These are phyloP conservation scores for Indicator maculatus DNA, from an alignment of 2,113 vertebrate species.

Conservation along the genomic window DNA sequence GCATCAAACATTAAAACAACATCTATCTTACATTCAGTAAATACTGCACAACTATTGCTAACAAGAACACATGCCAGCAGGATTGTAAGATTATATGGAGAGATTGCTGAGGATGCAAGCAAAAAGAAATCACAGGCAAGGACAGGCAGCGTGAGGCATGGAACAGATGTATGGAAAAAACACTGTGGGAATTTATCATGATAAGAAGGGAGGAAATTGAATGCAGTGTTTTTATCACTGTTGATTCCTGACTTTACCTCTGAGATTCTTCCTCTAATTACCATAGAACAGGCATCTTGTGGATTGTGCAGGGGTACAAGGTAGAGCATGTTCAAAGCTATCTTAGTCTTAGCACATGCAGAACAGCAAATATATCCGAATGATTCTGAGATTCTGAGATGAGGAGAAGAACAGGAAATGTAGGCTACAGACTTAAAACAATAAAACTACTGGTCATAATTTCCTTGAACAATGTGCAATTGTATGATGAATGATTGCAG, in stretches of 20 bases:
- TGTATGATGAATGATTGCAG: neutral
- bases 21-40: neutral
- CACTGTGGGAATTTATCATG: neutral
- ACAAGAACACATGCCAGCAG: neutral
- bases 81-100: neutral
- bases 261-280: neutral
- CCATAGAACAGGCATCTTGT: neutral
- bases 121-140: neutral
- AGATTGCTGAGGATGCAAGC: neutral
- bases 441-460: neutral
- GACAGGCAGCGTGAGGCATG: neutral
- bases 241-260: neutral
- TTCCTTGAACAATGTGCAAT: neutral
- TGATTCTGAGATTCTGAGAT: neutral
- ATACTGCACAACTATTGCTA: neutral
- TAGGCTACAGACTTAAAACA: neutral
- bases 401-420: neutral
- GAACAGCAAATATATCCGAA: neutral
- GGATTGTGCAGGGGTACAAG: neutral
- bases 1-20: neutral
- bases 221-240: neutral
- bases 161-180: neutral
- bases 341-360: neutral
- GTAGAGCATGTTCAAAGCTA: rapidly evolving
- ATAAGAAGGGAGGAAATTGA: neutral